Evolutionary conservation across 2,113 vertebrate species (phyloP), one percentile per base, ranked within the genome.

Genomic region (Salvator merianae): DNA sequence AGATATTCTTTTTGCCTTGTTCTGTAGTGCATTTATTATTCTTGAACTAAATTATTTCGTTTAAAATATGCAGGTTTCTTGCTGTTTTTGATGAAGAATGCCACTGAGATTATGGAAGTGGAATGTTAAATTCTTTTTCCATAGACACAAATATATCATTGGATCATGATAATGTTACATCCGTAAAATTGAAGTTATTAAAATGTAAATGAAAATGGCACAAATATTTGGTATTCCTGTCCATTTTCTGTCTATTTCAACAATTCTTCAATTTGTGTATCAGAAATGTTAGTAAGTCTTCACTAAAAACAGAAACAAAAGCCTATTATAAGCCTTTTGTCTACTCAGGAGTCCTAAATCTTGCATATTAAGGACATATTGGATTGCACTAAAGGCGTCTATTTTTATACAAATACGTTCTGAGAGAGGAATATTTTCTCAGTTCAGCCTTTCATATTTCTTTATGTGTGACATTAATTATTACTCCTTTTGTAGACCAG

Each of bases 101-200:
- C 82, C 2, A 18, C 14, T 81, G 30, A 82, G n/a, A 32, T 43
- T 32, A 75, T 40, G 63, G 32, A 72, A 68, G 81, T 32, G 18
- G 63, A 84, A 68, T 34, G 14, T 1, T 81, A 59, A 47, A n/a
- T 14, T 50, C 8, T 7, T n/a, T 13, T 83, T 59, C 47, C 82
- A 66, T 18, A 74, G 13, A 66, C 26, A n/a, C 28, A 28, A 66
- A 68, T 47, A 12, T 13, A 55, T 10, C 55, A 18, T 82, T 0
- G 0, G 0, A 1, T 65, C 0, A 0, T 69, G 53, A 22, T 30
- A 0, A 0, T 0, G 0, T 40, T 73, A 59, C 55, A 74, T 50
- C 63, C 63, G 18, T n/a, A 79, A 76, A 81, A 88, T 71, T 3
- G 28, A 59, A 66, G 28, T 10, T n/a, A 7, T n/a, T 73, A 43